Base-by-base conservation (phyloP, 2,888 invertebrate species). In the Candidula unifasciata region DNA sequence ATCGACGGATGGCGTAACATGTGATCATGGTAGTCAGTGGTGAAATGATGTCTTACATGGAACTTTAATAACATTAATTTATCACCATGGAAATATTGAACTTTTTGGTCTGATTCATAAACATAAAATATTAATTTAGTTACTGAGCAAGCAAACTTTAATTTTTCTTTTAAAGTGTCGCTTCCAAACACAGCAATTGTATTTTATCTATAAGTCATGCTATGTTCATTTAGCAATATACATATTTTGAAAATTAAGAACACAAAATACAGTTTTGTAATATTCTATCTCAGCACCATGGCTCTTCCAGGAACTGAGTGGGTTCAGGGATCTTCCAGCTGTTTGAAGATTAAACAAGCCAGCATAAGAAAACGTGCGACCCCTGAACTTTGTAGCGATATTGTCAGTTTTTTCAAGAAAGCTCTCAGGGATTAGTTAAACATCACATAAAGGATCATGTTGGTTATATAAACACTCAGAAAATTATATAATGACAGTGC, bases 391-490 rank as follows among this genome's bases (percentile, higher is more conserved):
- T 71, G 57, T 35, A 74, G 57, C 27, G 79, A 78, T 33, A 78
- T 83, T 44, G 60, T 79, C 37, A 18, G 24, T 27, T 83, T 83
- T 74, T 83, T 83, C 83, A 78, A 83, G 60, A 78, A 52, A 60
- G 83, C 83, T 60, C 71, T 83, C 27, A 54, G 52, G n/a, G 76
- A 83, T 30, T 83, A 57, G 64, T 57, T 21, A 8, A 35, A 54
- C 16, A 33, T 37, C 21, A 37, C 5, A 35, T 44, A 18, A 10
- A 71, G 54, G 35, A 6, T 24, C 24, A 35, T 18, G 24, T 24
- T 69, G 33, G 5, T 24, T 24, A 35, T 16, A 69, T 35, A 35
- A 2, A 3, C 6, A 21, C 33, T 35, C 10, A 6, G 35, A 35
- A 69, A 37, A 37, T 3, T 37, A 0, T 37, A 18, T 35, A 21